Evolutionary conservation across 1,140 invertebrate species (phyloP).

Genomic region (Andrena cerasifolii): DNA sequence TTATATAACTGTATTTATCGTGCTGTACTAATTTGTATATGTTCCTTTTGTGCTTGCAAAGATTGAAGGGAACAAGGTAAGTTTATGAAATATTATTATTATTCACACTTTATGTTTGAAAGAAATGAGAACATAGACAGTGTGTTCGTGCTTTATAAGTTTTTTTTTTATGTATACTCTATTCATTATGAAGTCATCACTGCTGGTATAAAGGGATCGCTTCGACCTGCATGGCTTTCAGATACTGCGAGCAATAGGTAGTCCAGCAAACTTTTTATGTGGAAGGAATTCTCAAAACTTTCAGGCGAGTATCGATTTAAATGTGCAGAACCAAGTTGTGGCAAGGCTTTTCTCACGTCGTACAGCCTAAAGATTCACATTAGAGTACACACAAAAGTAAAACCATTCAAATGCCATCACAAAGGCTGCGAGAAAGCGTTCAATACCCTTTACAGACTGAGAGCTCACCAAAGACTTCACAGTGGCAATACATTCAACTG

Average conservation of each 20-base stretch:
- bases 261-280: conserved; percentile 64
- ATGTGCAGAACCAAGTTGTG: conserved; percentile 93
- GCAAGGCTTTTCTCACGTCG: conserved; percentile 96
- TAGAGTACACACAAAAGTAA: conserved; percentile 96
- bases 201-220: conserved; percentile 70
- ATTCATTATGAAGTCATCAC: conserved; percentile 52
- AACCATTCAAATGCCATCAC: conserved; percentile 92
- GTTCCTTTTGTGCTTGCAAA: conserved; percentile 64
- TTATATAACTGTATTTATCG: conserved; percentile 12
- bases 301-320: conserved; percentile 97
- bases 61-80: conserved; percentile 66
- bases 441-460: conserved; percentile 96
- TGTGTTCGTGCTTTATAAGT: conserved; percentile 29
- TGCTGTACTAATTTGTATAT: conserved; percentile 45
- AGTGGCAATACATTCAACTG: conserved; percentile 98
- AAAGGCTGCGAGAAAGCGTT: conserved; percentile 95
- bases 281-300: conserved; percentile 78
- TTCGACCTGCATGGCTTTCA: conserved; percentile 76
- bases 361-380: conserved; percentile 98
- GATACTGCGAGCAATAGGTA: conserved; percentile 69
- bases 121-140: background rate
- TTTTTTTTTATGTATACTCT: conserved; percentile 23
- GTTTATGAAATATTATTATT: conserved; percentile 40
- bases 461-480: conserved; percentile 95
- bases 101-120: background rate